A percentile compares a stretch with the other conserved stretches of the same genome.
phyloP scores from a whole-genome alignment of 2,888 invertebrate species.

The Nymphalis polychloros region DNA sequence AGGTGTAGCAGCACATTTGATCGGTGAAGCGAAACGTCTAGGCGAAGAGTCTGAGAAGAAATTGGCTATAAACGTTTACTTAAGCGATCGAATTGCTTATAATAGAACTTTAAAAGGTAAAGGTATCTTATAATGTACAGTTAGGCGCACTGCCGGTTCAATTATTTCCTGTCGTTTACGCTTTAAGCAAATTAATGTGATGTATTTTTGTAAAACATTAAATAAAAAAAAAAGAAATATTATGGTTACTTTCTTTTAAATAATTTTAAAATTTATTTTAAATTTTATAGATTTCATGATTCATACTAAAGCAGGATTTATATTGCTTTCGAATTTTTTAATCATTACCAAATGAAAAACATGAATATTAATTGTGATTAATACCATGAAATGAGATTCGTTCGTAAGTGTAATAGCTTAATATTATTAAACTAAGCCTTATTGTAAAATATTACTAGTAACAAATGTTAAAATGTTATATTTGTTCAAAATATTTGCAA shows the following conservation, averaged over 20 bases:
- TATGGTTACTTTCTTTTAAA: neutral
- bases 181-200: no score
- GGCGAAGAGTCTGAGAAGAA: slow-evolving; percentile 89
- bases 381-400: slow-evolving; percentile 25
- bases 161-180: neutral
- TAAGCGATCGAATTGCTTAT: slow-evolving; percentile 93
- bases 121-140: slow-evolving; percentile 34
- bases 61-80: slow-evolving; percentile 92
- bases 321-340: no score
- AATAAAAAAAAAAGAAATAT: no score
- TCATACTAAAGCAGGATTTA: no score
- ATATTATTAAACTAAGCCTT: neutral
- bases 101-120: slow-evolving; percentile 88
- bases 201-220: no score
- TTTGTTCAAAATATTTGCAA: no score
- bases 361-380: neutral
- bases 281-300: neutral
- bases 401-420: neutral
- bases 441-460: no score
- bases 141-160: slow-evolving; percentile 24
- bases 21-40: slow-evolving; percentile 83
- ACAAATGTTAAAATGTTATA: no score
- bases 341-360: no score
- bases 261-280: neutral
- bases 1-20: slow-evolving; percentile 84